Evolutionary conservation across 2,888 invertebrate species (phyloP), one percentile per base, ranked within the genome.

Genomic region (Epirrhoe tristata): DNA sequence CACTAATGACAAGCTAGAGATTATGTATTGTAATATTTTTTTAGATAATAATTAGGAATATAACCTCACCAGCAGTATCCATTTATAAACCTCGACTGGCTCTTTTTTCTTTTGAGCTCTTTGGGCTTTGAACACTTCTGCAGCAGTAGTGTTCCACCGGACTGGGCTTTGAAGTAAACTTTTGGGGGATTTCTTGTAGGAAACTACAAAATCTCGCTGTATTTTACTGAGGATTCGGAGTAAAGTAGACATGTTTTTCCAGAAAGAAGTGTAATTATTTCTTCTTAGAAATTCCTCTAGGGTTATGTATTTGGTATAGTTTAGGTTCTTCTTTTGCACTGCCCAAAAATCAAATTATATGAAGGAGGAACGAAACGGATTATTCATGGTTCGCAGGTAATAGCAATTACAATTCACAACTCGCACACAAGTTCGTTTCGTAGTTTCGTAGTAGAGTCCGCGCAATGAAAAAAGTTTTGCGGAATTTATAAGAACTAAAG

Each of bases 81-180:
- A 93, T 81, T 93, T 92, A 71, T 86, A 81, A 52, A 88, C 74
- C 80, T 91, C 90, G 2, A 84, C 81, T 6, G 90, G 86, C 66
- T 91, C 89, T 62, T 87, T 86, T 32, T 84, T 84, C 54, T 82
- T 75, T 64, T 69, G 82, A 1, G 70, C 67, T 70, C 78, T 85
- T 16, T 80, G 79, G 2, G 83, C 66, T 73, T 80, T 86, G 34
- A 88, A 70, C 17, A 81, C 70, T 71, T 86, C 83, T 6, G 78
- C 75, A 24, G 82, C 63, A 55, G 81, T 81, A 48, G 82, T 76
- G 60, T 87, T 87, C 52, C 71, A 74, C 70, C 86, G 81, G 46
- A 83, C 66, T 34, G 78, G 66, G 62, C 77, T 82, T 62, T 78
- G 65, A 31, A 81, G 48, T 43, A 82, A 58, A 62, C 71, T 78